Conservation (phyloP, 1,140 invertebrate species). For the Cydia splendana region DNA sequence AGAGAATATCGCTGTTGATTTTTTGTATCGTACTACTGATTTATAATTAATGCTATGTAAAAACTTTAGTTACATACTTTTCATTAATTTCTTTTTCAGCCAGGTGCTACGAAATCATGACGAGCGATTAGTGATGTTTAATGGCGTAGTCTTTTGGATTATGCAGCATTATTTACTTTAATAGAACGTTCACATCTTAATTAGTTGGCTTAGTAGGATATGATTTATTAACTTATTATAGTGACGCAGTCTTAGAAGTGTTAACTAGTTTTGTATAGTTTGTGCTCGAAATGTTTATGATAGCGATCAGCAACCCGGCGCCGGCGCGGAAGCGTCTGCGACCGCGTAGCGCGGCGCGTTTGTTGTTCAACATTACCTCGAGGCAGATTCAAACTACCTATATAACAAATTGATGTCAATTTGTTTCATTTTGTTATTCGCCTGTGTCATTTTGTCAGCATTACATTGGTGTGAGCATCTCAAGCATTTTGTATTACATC, state of each 20-base stretch:
- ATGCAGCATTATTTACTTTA: too few relatives aligned
- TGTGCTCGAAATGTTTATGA: conserved; percentile 50
- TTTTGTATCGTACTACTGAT: neutral
- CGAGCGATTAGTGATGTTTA: too few relatives aligned
- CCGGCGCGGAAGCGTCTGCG: conserved; percentile 35
- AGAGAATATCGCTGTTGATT: conserved; percentile 33
- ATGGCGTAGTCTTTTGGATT: too few relatives aligned
- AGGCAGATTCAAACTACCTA: too few relatives aligned
- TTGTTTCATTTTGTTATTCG: too few relatives aligned
- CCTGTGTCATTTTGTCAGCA: too few relatives aligned
- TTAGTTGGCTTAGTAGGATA: conserved; percentile 35
- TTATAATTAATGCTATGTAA: neutral
- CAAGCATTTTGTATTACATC: too few relatives aligned
- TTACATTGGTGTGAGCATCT: too few relatives aligned
- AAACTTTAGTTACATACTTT: neutral
- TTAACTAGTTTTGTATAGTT: conserved; percentile 48
- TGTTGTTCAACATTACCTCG: too few relatives aligned
- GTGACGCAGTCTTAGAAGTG: conserved; percentile 38
- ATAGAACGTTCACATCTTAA: too few relatives aligned
- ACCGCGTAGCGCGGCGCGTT: neutral
- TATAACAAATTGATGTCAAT: too few relatives aligned
- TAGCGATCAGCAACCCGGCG: conserved; percentile 53
- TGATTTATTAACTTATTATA: neutral
- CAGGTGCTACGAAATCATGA: neutral
- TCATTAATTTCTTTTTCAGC: neutral